phyloP scores from a whole-genome alignment of 2,888 invertebrate genomes.

The Plebejus melissa region DNA sequence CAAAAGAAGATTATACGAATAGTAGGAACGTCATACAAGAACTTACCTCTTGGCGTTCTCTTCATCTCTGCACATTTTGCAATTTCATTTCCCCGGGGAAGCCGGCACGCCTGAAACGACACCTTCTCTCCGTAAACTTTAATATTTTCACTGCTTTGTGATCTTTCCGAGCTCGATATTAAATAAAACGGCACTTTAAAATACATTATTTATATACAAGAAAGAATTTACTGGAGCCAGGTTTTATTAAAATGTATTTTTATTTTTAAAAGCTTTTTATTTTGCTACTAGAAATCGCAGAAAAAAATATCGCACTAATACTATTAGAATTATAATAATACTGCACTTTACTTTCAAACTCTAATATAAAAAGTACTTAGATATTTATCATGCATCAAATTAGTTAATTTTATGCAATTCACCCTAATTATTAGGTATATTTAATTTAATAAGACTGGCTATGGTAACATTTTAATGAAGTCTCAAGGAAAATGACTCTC shows the following conservation, averaged over 20 bases:
- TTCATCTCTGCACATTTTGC: constrained; percentile 57
- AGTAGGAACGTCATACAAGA: neutral
- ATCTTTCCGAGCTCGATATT: constrained; percentile 47
- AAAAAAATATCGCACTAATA: neutral
- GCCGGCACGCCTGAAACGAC: constrained; percentile 52
- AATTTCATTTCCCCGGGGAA: constrained; percentile 69
- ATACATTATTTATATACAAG: constrained; percentile 33
- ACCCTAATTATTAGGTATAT: too few species aligned
- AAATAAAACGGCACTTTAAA: constrained; percentile 41
- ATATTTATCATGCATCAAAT: neutral
- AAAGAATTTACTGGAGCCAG: neutral
- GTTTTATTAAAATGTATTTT: neutral
- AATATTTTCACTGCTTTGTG: constrained; percentile 54
- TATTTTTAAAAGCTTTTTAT: neutral
- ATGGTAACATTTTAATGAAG: neutral
- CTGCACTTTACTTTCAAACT: neutral
- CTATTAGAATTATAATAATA: neutral
- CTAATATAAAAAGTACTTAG: neutral
- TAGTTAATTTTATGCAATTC: too few species aligned
- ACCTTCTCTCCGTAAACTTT: constrained; percentile 59
- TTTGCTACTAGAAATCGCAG: neutral
- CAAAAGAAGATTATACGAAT: constrained; percentile 5
- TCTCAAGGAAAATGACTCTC: neutral
- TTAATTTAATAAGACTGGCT: too few species aligned
- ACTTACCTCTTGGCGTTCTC: constrained; percentile 32